These are phyloP conservation scores for Gymnodraco acuticeps DNA, from an alignment of 2,797 vertebrate species.

Conservation along the genomic window DNA sequence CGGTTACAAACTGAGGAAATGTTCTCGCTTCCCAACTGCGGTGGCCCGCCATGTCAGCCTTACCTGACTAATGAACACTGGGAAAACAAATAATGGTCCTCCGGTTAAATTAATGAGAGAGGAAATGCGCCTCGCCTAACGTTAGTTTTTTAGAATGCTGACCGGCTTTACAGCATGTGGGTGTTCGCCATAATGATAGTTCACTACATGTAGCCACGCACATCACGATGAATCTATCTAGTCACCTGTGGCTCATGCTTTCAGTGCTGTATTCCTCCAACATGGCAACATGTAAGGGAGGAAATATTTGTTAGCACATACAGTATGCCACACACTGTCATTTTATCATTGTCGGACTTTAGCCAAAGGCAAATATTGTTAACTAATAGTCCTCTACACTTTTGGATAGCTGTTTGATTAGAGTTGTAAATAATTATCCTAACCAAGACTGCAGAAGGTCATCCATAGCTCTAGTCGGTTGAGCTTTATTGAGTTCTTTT, in stretches of 20 bases:
- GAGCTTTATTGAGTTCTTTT: not conserved
- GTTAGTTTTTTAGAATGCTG: slow-evolving; percentile 68
- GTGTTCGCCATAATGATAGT: slow-evolving; percentile 77
- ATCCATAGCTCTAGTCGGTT: not conserved
- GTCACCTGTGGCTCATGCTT: slow-evolving; percentile 71
- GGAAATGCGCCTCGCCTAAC: slow-evolving; percentile 71
- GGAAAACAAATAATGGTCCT: slow-evolving; percentile 81
- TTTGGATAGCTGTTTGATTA: not conserved
- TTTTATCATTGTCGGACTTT: not conserved
- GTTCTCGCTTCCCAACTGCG: slow-evolving; percentile 67
- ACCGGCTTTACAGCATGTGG: slow-evolving; percentile 68
- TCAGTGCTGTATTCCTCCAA: slow-evolving; percentile 29
- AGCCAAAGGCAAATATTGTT: not conserved
- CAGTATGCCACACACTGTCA: not conserved
- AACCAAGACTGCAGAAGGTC: not conserved
- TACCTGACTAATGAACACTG: slow-evolving; percentile 82
- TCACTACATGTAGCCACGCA: slow-evolving; percentile 71
- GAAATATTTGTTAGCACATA: not conserved
- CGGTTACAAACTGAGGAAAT: slow-evolving; percentile 75
- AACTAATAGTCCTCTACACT: not conserved
- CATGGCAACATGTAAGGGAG: slow-evolving; percentile 17
- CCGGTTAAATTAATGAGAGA: slow-evolving; percentile 83
- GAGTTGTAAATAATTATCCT: not conserved
- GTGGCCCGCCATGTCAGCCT: slow-evolving; percentile 74
- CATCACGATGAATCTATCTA: slow-evolving; percentile 70